Evolutionary conservation across 2,888 invertebrate genomes (phyloP).

Genomic region (Byasa hedistus): DNA sequence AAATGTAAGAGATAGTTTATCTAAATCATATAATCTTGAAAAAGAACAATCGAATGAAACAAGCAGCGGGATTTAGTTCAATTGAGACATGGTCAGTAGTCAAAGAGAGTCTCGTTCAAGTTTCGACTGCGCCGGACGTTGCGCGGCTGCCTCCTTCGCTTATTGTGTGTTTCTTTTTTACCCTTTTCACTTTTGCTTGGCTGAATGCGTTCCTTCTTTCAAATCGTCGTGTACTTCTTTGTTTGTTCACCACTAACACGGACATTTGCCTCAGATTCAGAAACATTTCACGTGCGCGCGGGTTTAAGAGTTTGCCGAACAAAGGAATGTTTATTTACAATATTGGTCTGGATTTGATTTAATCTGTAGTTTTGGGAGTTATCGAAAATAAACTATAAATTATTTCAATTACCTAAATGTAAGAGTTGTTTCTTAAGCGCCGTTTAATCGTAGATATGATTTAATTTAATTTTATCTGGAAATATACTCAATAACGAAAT

Average conservation of each 20-base stretch:
- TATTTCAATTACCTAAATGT: not conserved
- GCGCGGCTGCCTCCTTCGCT: conserved; percentile 54
- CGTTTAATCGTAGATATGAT: too few species aligned
- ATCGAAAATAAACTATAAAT: not conserved
- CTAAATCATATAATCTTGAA: not conserved
- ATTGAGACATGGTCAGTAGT: conserved; percentile 57
- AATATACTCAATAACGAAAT: too few species aligned
- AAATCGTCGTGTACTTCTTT: conserved; percentile 55
- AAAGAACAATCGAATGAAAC: conserved; percentile 2
- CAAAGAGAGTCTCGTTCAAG: conserved; percentile 53
- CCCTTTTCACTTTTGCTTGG: conserved; percentile 57
- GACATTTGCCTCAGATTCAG: conserved; percentile 60
- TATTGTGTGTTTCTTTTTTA: conserved; percentile 66
- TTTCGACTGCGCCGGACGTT: conserved; percentile 60
- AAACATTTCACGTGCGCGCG: conserved; percentile 37
- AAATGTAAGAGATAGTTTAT: not conserved
- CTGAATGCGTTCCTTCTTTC: conserved; percentile 64
- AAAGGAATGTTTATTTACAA: not conserved
- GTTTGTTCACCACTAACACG: conserved; percentile 57
- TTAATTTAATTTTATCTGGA: too few species aligned
- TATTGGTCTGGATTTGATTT: not conserved
- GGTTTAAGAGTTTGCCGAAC: conserved; percentile 29
- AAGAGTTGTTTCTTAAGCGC: not conserved
- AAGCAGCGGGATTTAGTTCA: conserved; percentile 35
- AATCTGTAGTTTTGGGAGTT: not conserved